Conservation (phyloP, 2,113 vertebrate genomes). For the Coryphaenoides rupestris region DNA sequence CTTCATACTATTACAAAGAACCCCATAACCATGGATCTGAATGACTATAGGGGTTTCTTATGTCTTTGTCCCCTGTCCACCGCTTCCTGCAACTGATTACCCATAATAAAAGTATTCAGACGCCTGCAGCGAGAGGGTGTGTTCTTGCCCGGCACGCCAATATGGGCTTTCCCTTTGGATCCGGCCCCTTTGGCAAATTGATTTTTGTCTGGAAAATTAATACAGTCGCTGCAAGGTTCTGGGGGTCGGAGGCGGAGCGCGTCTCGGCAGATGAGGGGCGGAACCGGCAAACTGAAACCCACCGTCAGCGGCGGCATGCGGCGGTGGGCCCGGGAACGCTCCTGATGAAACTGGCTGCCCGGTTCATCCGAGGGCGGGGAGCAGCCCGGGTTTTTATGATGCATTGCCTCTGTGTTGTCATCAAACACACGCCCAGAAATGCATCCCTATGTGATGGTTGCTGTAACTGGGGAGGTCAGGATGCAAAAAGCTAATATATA, state of each 20-base stretch:
- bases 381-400: slow-evolving; percentile 41
- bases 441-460: slow-evolving; percentile 42
- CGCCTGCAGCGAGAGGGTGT: slow-evolving; percentile 48
- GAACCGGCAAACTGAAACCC: slow-evolving; percentile 23
- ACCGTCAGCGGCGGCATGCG: slow-evolving; percentile 4
- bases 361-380: slow-evolving; percentile 40
- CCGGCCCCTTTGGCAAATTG: slow-evolving; percentile 52
- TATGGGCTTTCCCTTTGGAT: slow-evolving; percentile 49
- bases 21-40: slow-evolving; percentile 32
- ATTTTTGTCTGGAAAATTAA: slow-evolving; percentile 71
- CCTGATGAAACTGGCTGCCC: slow-evolving; percentile 54
- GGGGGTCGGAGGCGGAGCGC: slow-evolving; percentile 58
- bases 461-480: background rate
- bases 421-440: slow-evolving; percentile 33
- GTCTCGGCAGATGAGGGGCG: slow-evolving; percentile 58
- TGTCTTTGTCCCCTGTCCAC: slow-evolving; percentile 51
- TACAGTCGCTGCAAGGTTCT: slow-evolving; percentile 51
- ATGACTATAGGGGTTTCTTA: slow-evolving; percentile 41
- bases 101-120: slow-evolving; percentile 57
- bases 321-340: slow-evolving; percentile 10
- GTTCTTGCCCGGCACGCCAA: slow-evolving; percentile 54
- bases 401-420: slow-evolving; percentile 42
- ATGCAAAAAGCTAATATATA: slow-evolving; percentile 34
- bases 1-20: slow-evolving; percentile 50
- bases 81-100: slow-evolving; percentile 47